phyloP scores from a whole-genome alignment of 2,113 vertebrate genomes.

The Paramormyrops kingsleyae region DNA sequence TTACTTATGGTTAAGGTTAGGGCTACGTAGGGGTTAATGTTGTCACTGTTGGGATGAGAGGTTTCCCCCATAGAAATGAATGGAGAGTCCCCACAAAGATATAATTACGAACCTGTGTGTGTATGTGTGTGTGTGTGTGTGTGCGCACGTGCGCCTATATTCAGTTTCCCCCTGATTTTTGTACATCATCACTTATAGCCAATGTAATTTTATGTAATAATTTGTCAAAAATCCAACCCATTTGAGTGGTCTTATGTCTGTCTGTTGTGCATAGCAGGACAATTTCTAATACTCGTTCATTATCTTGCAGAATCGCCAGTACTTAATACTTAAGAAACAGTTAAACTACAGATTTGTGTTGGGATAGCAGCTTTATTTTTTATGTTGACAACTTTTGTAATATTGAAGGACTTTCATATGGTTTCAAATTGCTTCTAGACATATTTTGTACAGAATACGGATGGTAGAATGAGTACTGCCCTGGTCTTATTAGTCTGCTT shows the following conservation, averaged over 20 bases:
- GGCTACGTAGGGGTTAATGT: neutral
- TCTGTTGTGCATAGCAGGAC: neutral
- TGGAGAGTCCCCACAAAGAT: neutral
- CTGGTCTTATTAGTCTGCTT: neutral
- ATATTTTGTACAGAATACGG: neutral
- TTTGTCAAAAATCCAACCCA: conserved; percentile 26
- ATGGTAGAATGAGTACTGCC: neutral
- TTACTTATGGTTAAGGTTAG: neutral
- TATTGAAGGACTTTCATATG: neutral
- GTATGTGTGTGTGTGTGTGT: neutral
- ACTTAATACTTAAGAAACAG: neutral
- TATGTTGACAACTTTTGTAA: neutral
- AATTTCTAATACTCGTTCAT: conserved; percentile 33
- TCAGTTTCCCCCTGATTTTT: neutral
- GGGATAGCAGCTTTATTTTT: neutral
- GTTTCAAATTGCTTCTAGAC: neutral
- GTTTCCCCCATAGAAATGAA: neutral
- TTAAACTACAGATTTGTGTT: neutral
- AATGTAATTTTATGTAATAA: conserved; percentile 8
- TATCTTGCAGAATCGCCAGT: conserved; percentile 34
- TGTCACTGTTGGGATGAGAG: neutral
- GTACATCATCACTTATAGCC: neutral
- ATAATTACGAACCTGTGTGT: neutral
- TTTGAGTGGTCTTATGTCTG: conserved; percentile 31
- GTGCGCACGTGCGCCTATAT: neutral